Evolutionary conservation across 2,888 invertebrate genomes (phyloP).

Genomic region (Conus canariensis): DNA sequence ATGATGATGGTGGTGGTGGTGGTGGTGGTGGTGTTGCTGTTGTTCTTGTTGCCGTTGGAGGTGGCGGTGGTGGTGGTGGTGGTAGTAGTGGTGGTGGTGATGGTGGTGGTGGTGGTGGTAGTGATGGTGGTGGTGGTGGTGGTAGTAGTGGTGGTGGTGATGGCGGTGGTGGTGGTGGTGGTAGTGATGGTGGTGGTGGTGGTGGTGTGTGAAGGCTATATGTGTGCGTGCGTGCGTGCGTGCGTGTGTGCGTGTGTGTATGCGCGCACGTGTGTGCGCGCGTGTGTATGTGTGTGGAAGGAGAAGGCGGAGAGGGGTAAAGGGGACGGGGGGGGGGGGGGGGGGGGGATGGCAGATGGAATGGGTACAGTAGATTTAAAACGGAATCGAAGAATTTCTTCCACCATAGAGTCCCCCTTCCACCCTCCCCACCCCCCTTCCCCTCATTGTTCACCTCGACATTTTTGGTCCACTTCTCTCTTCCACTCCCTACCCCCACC

Average conservation of each 20-base stretch:
- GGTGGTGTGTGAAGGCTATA: background rate
- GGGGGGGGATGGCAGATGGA: too few species aligned
- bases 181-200: background rate
- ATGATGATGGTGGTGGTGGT: too few species aligned
- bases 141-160: too few species aligned
- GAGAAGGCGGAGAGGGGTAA: background rate
- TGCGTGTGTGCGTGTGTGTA: too few species aligned
- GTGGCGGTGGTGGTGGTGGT: background rate
- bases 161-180: background rate
- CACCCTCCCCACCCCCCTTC: background rate
- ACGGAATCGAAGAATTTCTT: too few species aligned
- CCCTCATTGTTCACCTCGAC: too few species aligned
- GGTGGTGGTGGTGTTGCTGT: too few species aligned
- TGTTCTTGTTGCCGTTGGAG: too few species aligned
- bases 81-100: background rate
- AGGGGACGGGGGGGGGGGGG: background rate
- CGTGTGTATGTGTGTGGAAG: too few species aligned
- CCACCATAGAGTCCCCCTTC: background rate
- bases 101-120: background rate
- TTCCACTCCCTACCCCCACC: background rate
- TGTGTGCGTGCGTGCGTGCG: background rate
- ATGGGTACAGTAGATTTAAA: too few species aligned
- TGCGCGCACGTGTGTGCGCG: too few species aligned
- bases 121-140: too few species aligned
- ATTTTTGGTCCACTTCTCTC: background rate